These are phyloP conservation scores for Tribolium madens DNA, from an alignment of 1,140 invertebrate genomes.

Conservation along the genomic window DNA sequence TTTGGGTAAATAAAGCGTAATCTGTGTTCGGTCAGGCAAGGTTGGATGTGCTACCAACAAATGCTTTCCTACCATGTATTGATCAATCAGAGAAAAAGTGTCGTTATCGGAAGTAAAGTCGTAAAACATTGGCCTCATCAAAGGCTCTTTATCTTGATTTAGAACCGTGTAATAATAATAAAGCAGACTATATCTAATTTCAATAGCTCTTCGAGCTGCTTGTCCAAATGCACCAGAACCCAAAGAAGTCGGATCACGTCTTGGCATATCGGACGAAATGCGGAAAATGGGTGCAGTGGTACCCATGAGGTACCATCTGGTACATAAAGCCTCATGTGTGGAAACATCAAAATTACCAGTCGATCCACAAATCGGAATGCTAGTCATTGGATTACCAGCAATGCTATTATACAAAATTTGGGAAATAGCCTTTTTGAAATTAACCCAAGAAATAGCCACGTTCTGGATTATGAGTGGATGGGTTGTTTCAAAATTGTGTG, in stretches of 20 bases:
- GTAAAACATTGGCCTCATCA: slow-evolving; percentile 65
- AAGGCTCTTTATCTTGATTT: slow-evolving; percentile 50
- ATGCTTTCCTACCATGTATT: slow-evolving; percentile 63
- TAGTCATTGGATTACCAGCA: slow-evolving; percentile 56
- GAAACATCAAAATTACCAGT: slow-evolving; percentile 53
- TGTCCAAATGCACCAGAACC: slow-evolving; percentile 29
- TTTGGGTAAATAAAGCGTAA: slow-evolving; percentile 61
- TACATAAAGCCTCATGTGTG: slow-evolving; percentile 59
- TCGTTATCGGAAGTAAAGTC: slow-evolving; percentile 60
- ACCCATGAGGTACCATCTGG: slow-evolving; percentile 63
- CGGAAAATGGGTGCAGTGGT: slow-evolving; percentile 62
- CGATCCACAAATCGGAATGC: slow-evolving; percentile 59
- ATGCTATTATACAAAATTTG: slow-evolving; percentile 55
- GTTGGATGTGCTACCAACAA: slow-evolving; percentile 62
- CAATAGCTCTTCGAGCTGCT: slow-evolving; percentile 49
- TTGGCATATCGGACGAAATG: slow-evolving; percentile 53
- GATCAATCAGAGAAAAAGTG: slow-evolving; percentile 58
- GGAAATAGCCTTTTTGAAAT: slow-evolving; percentile 53
- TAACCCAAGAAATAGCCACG: slow-evolving; percentile 57
- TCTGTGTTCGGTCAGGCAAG: slow-evolving; percentile 36
- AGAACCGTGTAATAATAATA: slow-evolving; percentile 61
- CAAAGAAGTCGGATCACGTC: slow-evolving; percentile 59
- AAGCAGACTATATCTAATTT: slow-evolving; percentile 53
- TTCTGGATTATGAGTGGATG: slow-evolving; percentile 54
- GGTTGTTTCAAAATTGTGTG: slow-evolving; percentile 41